Percentiles rank a stretch among this genome's conserved stretches.
phyloP scores from a whole-genome alignment of 1,140 invertebrate genomes.

The Drosophila kanapiae region DNA sequence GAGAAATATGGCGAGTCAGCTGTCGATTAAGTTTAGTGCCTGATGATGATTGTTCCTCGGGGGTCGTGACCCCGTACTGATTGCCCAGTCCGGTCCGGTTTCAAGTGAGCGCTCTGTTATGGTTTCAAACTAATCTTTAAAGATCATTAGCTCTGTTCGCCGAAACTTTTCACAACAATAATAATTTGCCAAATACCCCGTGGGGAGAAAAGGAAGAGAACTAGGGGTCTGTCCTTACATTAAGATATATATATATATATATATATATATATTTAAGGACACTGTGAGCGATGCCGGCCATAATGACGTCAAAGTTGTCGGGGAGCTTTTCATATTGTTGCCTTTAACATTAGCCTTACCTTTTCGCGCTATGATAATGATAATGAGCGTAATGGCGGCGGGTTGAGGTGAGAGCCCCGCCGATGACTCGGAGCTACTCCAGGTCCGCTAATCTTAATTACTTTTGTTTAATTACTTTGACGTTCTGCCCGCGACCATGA shows the following conservation, averaged over 20 bases:
- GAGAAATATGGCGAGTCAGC: constrained; percentile 56
- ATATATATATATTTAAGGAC: constrained; percentile 9
- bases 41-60: constrained; percentile 51
- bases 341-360: constrained; percentile 44
- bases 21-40: constrained; percentile 58
- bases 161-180: constrained; percentile 51
- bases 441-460: constrained; percentile 83
- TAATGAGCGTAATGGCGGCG: constrained; percentile 73
- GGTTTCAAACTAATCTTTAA: constrained; percentile 49
- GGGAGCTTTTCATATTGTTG: constrained; percentile 67
- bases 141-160: constrained; percentile 39
- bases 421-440: constrained; percentile 78
- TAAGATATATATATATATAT: constrained; percentile 13
- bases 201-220: constrained; percentile 16
- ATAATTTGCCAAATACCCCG: constrained; percentile 47
- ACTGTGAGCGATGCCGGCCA: constrained; percentile 47
- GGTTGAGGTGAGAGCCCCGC: constrained; percentile 30
- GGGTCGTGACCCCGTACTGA: constrained; percentile 60
- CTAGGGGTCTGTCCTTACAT: constrained; percentile 23
- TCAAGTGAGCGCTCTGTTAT: constrained; percentile 22
- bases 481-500: constrained; percentile 61
- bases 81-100: constrained; percentile 39
- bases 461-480: constrained; percentile 85
- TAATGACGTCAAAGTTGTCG: constrained; percentile 82
- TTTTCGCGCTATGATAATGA: constrained; percentile 70